Evolutionary conservation across 1,140 invertebrate genomes (phyloP), one percentile per base, ranked within the genome.

Genomic region (Pogonomyrmex barbatus): DNA sequence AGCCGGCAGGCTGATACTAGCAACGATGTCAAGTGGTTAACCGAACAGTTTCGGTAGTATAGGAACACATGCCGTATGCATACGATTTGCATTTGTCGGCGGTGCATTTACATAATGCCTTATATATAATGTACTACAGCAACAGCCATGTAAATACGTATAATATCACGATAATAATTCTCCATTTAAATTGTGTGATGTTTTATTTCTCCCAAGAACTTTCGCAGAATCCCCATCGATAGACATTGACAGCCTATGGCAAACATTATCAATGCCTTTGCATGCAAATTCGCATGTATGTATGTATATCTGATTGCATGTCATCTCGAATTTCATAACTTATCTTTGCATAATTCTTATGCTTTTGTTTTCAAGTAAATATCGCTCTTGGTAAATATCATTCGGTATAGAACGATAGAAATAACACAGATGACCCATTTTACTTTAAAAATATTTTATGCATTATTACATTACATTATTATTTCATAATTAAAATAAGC

Each of bases 91-190:
- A 88, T 88, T 78, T 67, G 47, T 56, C 52, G 62, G 56, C 24
- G 56, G 54, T 71, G 24, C 50, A 85, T 83, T 84, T 87, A 85
- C 86, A 87, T 88, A 88, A 88, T 88, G 24, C 68, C 54, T 82
- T 77, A 87, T 88, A 36, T 77, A 88, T 88, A 88, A 88, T 78
- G 42, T 42, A 54, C 17, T 10, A 24, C 45, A 47, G 54, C 30
- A 24, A 47, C 30, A 42, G 10, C 17, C 10, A 73, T 73, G 54
- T 82, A 47, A 82, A 30, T 82, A 12, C 67, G 36, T 36, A 70
- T 73, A 70, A 56, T 24, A 14, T 24, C 8, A 75, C 42, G 42
- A 60, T 75, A 60, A 83, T 75, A 83, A 73, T 60, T 24, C 33
- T 42, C 42, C 42, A 50, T 83, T 73, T 50, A 47, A 5, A 83